phyloP scores from a whole-genome alignment of 2,113 vertebrate genomes.

The Platichthys flesus region DNA sequence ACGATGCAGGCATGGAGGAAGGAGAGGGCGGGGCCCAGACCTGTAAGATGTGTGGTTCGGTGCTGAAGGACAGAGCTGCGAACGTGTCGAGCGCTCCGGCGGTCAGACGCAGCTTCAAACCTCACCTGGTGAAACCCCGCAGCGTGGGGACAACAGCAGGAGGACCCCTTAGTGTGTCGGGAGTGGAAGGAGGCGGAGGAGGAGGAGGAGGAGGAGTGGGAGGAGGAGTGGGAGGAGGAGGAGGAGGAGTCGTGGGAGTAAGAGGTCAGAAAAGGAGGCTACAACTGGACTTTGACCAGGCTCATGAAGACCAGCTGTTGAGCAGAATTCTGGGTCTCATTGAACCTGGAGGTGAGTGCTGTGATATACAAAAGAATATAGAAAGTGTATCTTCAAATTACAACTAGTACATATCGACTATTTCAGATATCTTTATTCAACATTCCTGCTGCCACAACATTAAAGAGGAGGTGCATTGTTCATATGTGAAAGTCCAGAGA shows the following conservation, averaged over 20 bases:
- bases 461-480: too few species aligned
- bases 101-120: constrained; percentile 54
- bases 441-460: not conserved
- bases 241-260: constrained; percentile 41
- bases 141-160: constrained; percentile 15
- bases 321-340: constrained; percentile 89
- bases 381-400: not conserved
- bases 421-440: too few species aligned
- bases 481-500: too few species aligned
- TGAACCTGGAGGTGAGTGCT: constrained; percentile 83
- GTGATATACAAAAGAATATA: not conserved
- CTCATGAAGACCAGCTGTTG: constrained; percentile 87
- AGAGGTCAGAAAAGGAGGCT: constrained; percentile 82
- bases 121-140: constrained; percentile 62
- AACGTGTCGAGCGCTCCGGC: constrained; percentile 34
- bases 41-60: constrained; percentile 86
- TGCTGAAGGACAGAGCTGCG: constrained; percentile 71
- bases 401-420: too few species aligned
- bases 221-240: constrained; percentile 56
- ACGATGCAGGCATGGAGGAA: constrained; percentile 56
- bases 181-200: constrained; percentile 52
- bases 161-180: constrained; percentile 35
- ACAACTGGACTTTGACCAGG: constrained; percentile 89
- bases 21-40: constrained; percentile 59
- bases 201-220: constrained; percentile 51